phyloP scores from a whole-genome alignment of 2,113 vertebrate species.

The Tauraco erythrolophus region DNA sequence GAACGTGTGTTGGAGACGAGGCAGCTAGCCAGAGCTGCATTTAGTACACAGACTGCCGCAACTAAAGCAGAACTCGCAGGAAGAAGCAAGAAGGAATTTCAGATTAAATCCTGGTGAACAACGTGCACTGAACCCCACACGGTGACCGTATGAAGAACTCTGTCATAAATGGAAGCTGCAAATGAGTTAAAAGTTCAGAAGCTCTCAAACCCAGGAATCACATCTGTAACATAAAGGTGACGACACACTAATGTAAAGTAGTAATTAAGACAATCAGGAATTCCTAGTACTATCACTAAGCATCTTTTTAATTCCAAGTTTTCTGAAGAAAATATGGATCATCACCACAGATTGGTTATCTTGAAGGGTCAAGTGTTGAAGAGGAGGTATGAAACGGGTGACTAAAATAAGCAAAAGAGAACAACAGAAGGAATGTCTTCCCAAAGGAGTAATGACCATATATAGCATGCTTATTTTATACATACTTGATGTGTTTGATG shows the following conservation, averaged over 20 bases:
- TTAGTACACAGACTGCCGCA: not conserved
- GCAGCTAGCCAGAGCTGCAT: not conserved
- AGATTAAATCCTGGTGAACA: not conserved
- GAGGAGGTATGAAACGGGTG: constrained; percentile 60
- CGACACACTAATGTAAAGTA: not conserved
- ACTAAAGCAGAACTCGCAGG: not conserved
- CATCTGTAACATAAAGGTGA: not conserved
- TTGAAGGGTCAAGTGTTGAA: constrained; percentile 63
- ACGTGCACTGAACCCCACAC: not conserved
- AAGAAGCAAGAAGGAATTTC: constrained; percentile 30
- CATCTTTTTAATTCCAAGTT: not conserved
- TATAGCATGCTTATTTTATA: constrained; percentile 30
- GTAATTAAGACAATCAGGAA: not conserved
- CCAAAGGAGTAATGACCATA: constrained; percentile 41
- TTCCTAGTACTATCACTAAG: not conserved
- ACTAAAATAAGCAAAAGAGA: constrained; percentile 56
- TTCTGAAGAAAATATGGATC: not conserved
- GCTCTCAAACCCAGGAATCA: not conserved
- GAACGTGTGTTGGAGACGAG: not conserved
- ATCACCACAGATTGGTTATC: constrained; percentile 58
- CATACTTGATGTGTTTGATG: constrained; percentile 20
- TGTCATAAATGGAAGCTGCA: not conserved
- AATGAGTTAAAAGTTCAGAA: not conserved
- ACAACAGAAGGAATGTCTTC: constrained; percentile 58
- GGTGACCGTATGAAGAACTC: not conserved